Conservation (phyloP, 2,113 vertebrate species). For the Hippocampus mohnikei region DNA sequence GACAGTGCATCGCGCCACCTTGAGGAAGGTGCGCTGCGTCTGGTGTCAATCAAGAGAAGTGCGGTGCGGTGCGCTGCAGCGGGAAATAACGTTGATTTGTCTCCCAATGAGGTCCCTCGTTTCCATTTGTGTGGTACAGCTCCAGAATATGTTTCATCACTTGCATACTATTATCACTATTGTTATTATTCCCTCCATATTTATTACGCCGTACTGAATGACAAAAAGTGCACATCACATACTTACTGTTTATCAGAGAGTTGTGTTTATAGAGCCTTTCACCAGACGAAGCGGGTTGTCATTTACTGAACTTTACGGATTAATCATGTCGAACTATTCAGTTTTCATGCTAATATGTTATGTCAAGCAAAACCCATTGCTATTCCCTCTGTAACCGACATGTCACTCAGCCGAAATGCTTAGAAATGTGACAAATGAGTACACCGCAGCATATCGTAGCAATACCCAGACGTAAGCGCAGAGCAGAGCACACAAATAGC, state of each 20-base stretch:
- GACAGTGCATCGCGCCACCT: neutral
- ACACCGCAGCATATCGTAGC: neutral
- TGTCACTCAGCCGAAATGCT: neutral
- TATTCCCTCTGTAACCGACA: neutral
- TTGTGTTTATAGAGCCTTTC: neutral
- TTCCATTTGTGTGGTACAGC: conserved; percentile 30
- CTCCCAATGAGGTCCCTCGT: conserved; percentile 19
- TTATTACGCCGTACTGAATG: conserved; percentile 9
- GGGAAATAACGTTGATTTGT: conserved; percentile 45
- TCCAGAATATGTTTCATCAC: conserved; percentile 30
- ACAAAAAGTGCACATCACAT: conserved; percentile 3
- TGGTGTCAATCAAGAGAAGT: conserved; percentile 37
- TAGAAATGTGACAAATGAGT: no score
- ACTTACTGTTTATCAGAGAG: neutral
- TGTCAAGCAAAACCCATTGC: neutral
- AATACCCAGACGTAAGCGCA: neutral
- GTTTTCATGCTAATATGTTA: neutral
- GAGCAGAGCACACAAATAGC: neutral
- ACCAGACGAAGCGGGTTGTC: neutral
- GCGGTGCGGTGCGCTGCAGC: conserved; percentile 17
- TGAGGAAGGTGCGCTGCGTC: neutral
- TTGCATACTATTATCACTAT: conserved; percentile 7
- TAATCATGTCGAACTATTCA: neutral
- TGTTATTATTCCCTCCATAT: conserved; percentile 10
- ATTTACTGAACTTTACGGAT: neutral